phyloP scores from a whole-genome alignment of 2,797 vertebrate genomes.

The Pseudopleuronectes americanus region DNA sequence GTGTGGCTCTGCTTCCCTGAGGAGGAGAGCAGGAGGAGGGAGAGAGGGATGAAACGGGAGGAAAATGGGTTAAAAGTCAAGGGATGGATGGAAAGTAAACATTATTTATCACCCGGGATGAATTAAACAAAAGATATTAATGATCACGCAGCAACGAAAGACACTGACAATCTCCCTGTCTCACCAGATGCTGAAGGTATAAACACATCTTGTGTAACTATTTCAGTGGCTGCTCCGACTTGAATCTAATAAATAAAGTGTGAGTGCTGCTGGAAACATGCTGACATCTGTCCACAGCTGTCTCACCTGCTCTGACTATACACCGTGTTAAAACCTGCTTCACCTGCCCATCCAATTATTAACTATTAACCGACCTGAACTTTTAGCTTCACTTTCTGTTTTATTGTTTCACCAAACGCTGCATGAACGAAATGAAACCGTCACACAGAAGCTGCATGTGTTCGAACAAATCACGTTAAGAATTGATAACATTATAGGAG shows the following conservation, averaged over 20 bases:
- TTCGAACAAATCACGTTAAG: no score
- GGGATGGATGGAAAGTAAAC: constrained; percentile 12
- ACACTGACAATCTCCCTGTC: no score
- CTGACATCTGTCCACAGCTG: constrained; percentile 60
- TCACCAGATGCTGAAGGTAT: background rate
- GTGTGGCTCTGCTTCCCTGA: constrained; percentile 65
- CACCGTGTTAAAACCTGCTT: background rate
- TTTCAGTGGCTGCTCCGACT: background rate
- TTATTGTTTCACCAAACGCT: no score
- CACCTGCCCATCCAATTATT: no score
- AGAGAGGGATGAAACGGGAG: constrained; percentile 36
- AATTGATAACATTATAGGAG: background rate
- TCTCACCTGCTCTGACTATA: constrained; percentile 1
- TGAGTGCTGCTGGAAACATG: constrained; percentile 13
- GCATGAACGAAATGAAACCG: no score
- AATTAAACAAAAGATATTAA: background rate
- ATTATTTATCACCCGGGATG: constrained; percentile 6
- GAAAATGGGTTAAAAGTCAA: constrained; percentile 52
- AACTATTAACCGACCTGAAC: background rate
- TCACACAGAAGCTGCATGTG: no score
- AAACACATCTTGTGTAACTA: background rate
- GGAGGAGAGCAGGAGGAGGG: constrained; percentile 60
- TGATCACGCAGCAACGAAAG: background rate
- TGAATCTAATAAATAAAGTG: background rate
- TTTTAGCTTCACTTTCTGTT: background rate